These are phyloP conservation scores for Synaphobranchus kaupii DNA, from an alignment of 2,797 vertebrate species.

Conservation along the genomic window DNA sequence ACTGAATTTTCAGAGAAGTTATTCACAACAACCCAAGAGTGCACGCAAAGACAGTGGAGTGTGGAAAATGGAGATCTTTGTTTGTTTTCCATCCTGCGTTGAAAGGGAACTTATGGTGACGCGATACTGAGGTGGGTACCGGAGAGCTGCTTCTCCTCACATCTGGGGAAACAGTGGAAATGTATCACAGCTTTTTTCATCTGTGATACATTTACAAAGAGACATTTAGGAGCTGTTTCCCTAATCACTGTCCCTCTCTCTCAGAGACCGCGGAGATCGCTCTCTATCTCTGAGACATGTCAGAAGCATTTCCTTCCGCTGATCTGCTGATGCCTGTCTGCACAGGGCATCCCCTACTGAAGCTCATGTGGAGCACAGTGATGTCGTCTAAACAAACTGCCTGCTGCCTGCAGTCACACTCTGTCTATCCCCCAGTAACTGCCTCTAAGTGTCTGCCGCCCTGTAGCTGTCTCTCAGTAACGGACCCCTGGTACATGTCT, in stretches of 20 bases:
- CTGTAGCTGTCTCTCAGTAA: neutral
- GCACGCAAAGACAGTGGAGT: constrained; percentile 41
- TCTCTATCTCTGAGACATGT: constrained; percentile 41
- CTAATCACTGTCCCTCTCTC: constrained; percentile 28
- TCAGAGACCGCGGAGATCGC: constrained; percentile 53
- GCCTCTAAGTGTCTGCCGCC: neutral
- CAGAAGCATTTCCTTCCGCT: neutral
- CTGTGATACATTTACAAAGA: constrained; percentile 57
- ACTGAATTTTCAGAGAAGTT: constrained; percentile 59
- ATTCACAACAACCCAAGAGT: constrained; percentile 36
- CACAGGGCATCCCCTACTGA: neutral
- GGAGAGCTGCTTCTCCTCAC: constrained; percentile 57
- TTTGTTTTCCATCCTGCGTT: constrained; percentile 63
- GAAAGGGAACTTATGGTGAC: constrained; percentile 52
- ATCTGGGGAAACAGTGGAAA: constrained; percentile 45
- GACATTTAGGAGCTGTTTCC: constrained; percentile 46
- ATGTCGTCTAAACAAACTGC: neutral
- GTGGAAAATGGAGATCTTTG: constrained; percentile 47
- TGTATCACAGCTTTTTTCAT: constrained; percentile 49
- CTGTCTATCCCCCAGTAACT: neutral
- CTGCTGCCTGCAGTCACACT: neutral
- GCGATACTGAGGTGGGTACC: neutral
- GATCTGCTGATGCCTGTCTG: constrained; percentile 12
- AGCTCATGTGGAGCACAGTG: neutral
- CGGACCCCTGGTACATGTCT: neutral